Base-by-base conservation (phyloP, 1,140 invertebrate species). In the Phymastichus coffea region DNA sequence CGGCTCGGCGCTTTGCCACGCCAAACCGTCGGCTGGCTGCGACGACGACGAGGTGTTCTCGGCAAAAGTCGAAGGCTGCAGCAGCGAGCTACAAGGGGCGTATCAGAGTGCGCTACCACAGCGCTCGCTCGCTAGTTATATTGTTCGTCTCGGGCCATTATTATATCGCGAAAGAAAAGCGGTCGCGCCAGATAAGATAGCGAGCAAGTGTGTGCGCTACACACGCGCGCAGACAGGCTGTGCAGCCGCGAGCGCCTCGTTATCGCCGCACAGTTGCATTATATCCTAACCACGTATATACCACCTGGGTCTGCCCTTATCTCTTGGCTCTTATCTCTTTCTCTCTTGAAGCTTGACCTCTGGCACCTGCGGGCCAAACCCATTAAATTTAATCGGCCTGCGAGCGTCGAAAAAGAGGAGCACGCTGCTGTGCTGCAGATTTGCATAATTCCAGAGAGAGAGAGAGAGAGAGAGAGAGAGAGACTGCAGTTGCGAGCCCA, bases 101-200 rank as follows among this genome's bases (percentile, higher is more conserved):
- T n/a, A n/a, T n/a, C n/a, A n/a, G n/a, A n/a, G n/a, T n/a, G n/a
- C n/a, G n/a, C n/a, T n/a, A n/a, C n/a, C n/a, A n/a, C n/a, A n/a
- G n/a, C n/a, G n/a, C n/a, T n/a, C n/a, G n/a, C n/a, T n/a, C n/a
- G n/a, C n/a, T n/a, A n/a, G n/a, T n/a, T n/a, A n/a, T n/a, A n/a
- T n/a, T n/a, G n/a, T 20, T 15, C 46, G 3, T 10, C 46, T 19
- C 30, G 17, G 2, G 1, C 37, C 17, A 53, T 53, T 41, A 41
- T 53, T 30, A 8, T 30, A 30, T 12, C 28, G 41, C 26, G 25
- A 28, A 26, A 35, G 28, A n/a, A 3, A 35, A 10, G 8, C 38
- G 15, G 23, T 7, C 15, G 23, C 9, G 25, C 14, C 7, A 59
- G 57, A 59, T 59, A 59, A 59, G 57, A 59, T 59, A 59, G 30